These are phyloP conservation scores for Eupithecia abbreviata DNA, from an alignment of 2,888 invertebrate genomes.

Conservation along the genomic window DNA sequence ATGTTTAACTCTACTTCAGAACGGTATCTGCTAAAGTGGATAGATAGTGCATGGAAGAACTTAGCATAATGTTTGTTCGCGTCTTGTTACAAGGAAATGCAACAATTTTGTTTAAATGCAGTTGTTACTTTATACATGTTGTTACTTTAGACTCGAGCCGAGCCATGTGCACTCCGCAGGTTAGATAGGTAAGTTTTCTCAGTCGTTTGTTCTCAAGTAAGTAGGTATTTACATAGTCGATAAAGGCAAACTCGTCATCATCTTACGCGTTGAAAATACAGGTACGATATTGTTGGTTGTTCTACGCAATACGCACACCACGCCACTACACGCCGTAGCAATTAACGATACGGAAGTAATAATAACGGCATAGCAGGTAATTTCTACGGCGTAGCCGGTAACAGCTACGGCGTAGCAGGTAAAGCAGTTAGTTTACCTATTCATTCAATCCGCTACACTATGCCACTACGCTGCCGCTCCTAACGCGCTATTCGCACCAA, in stretches of 20 bases:
- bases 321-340: background rate
- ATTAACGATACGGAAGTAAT: too few species aligned
- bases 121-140: constrained; percentile 9
- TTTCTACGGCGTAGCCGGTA: too few species aligned
- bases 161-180: background rate
- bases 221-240: background rate
- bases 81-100: constrained; percentile 28
- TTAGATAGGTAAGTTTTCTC: background rate
- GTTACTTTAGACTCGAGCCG: background rate
- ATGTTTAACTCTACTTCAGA: constrained; percentile 38
- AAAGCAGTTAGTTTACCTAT: too few species aligned
- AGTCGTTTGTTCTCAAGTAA: background rate
- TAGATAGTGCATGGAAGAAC: constrained; percentile 41
- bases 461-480: too few species aligned
- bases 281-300: background rate
- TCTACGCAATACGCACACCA: background rate
- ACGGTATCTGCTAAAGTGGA: constrained; percentile 50
- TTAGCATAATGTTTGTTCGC: constrained; percentile 38
- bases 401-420: constrained; percentile 6
- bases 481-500: background rate
- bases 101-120: constrained; percentile 32
- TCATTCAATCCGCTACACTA: too few species aligned
- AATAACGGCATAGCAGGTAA: too few species aligned
- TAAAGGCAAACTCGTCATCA: background rate
- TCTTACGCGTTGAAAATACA: background rate